Evolutionary conservation across 1,140 invertebrate genomes (phyloP).

Genomic region (Saxidomus purpurata): DNA sequence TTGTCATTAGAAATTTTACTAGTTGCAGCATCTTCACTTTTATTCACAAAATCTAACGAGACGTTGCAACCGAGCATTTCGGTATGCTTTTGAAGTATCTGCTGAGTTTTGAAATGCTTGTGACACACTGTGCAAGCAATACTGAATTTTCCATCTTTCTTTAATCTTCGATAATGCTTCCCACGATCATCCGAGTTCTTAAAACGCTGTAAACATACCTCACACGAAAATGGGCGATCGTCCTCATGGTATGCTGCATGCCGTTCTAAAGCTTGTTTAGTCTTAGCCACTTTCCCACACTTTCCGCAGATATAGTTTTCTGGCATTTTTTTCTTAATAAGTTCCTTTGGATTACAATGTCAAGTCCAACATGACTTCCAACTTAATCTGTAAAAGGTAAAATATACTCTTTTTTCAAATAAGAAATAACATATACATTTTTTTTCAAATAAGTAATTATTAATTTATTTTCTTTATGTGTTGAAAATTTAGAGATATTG

Average conservation of each 20-base stretch:
- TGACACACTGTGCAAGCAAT: constrained; percentile 55
- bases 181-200: constrained; percentile 62
- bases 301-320: constrained; percentile 51
- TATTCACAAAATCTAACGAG: not conserved
- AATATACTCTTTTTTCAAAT: too few relatives aligned
- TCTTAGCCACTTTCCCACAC: constrained; percentile 63
- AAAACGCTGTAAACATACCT: constrained; percentile 56
- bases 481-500: too few relatives aligned
- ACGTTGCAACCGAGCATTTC: constrained; percentile 53
- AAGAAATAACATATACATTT: too few relatives aligned
- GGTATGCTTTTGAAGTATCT: constrained; percentile 39
- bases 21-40: too few relatives aligned
- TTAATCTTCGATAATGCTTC: constrained; percentile 56
- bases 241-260: constrained; percentile 64
- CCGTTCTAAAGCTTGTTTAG: constrained; percentile 54
- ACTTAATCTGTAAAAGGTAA: too few relatives aligned
- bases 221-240: constrained; percentile 52
- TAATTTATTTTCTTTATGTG: too few relatives aligned
- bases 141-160: constrained; percentile 49
- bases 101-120: constrained; percentile 60
- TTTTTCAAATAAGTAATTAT: too few relatives aligned
- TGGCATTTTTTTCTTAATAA: constrained; percentile 50
- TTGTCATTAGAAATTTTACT: not conserved
- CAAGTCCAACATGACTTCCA: too few relatives aligned
- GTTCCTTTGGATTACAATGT: too few relatives aligned